Evolutionary conservation across 2,888 invertebrate genomes (phyloP).

Genomic region (Tiphia femorata): DNA sequence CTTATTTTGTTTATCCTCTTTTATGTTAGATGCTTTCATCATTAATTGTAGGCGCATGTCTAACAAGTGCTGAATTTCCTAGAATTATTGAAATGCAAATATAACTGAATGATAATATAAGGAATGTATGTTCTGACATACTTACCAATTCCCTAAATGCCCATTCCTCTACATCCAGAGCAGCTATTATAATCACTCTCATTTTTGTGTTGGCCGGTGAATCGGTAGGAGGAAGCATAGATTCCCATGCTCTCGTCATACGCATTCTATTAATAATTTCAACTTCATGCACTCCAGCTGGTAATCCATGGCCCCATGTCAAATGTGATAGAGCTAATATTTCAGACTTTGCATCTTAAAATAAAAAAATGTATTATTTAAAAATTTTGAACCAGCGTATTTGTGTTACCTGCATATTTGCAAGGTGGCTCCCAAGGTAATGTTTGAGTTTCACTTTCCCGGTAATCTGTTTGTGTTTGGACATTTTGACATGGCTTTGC

Average conservation of each 20-base stretch:
- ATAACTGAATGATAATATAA: neutral
- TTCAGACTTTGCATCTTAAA: constrained; percentile 71
- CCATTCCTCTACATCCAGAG: constrained; percentile 89
- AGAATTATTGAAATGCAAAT: constrained; percentile 5
- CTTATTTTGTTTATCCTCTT: constrained; percentile 69
- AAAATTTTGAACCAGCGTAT: constrained; percentile 15
- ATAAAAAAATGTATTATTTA: neutral
- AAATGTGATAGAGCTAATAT: constrained; percentile 76
- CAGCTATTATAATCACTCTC: constrained; percentile 77
- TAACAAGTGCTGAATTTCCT: constrained; percentile 82
- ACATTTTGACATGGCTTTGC: constrained; percentile 60
- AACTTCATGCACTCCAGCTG: constrained; percentile 75
- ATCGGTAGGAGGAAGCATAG: constrained; percentile 72
- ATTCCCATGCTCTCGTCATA: constrained; percentile 76
- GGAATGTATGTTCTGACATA: constrained; percentile 5
- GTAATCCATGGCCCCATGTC: constrained; percentile 76
- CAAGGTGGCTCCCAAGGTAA: constrained; percentile 81
- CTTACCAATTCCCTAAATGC: constrained; percentile 81
- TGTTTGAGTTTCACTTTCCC: constrained; percentile 84
- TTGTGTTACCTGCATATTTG: constrained; percentile 53
- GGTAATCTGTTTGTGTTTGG: constrained; percentile 78
- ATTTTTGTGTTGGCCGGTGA: constrained; percentile 73
- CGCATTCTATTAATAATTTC: constrained; percentile 79
- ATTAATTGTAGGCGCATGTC: constrained; percentile 78
- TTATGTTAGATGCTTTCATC: constrained; percentile 74